A percentile compares a stretch with the other conserved stretches of the same genome.
Evolutionary conservation across 2,797 vertebrate species (phyloP).

Genomic region (Myotis findleyi): DNA sequence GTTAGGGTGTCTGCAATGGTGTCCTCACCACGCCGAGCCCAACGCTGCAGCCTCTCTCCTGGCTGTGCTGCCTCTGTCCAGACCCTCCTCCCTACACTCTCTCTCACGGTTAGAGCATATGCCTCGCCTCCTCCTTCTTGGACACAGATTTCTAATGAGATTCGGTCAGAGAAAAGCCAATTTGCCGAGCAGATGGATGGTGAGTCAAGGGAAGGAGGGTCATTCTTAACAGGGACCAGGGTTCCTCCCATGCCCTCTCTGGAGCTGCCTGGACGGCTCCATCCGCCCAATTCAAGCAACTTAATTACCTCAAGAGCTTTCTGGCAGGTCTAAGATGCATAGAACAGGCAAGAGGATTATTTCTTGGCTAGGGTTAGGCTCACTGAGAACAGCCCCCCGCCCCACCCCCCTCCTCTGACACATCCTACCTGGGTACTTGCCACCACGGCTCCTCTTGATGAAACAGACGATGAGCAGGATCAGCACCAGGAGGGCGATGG

Average conservation of each 20-base stretch:
- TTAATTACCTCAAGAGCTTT: constrained; percentile 70
- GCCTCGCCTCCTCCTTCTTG: neutral
- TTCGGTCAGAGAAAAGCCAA: constrained; percentile 41
- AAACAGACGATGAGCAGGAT: constrained; percentile 99
- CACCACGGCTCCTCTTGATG: constrained; percentile 98
- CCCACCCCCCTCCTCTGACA: accelerated
- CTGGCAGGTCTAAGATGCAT: neutral
- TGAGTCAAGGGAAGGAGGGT: constrained; percentile 40
- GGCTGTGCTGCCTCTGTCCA: neutral
- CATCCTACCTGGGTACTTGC: constrained; percentile 95
- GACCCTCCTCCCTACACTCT: neutral
- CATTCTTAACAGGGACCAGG: neutral
- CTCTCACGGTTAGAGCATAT: neutral
- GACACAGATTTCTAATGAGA: constrained; percentile 11
- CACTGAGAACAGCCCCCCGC: neutral
- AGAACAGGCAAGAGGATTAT: neutral
- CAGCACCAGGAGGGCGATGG: constrained; percentile 97
- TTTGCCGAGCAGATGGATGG: constrained; percentile 44
- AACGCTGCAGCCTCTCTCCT: neutral
- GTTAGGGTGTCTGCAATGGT: neutral
- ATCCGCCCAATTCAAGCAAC: neutral
- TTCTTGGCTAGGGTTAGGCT: neutral
- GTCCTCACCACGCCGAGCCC: accelerated
- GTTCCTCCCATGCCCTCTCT: neutral
- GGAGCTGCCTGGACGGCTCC: neutral